A percentile compares a stretch with the other conserved stretches of the same genome.
phyloP scores from a whole-genome alignment of 2,888 invertebrate species.

The Diarsia brunnea region DNA sequence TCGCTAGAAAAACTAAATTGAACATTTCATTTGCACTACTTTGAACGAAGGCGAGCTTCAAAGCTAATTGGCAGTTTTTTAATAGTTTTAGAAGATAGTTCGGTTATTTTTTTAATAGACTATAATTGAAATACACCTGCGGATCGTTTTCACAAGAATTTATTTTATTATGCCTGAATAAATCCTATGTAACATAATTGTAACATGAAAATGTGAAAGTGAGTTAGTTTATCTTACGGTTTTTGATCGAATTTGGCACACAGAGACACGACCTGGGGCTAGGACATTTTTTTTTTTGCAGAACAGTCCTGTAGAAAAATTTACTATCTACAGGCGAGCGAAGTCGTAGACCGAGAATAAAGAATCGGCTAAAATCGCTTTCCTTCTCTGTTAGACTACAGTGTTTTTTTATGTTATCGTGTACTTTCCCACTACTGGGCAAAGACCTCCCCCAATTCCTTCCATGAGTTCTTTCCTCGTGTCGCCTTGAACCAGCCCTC shows the following conservation, averaged over 20 bases:
- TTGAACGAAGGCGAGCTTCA: conserved; percentile 2
- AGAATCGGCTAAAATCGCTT: not conserved
- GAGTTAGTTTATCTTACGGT: not conserved
- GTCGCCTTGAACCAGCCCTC: no score
- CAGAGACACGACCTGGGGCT: not conserved
- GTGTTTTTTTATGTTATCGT: no score
- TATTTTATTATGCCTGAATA: not conserved
- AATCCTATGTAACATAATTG: not conserved
- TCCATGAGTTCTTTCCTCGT: no score
- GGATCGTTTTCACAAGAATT: not conserved
- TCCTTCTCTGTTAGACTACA: not conserved
- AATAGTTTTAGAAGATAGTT: conserved; percentile 3
- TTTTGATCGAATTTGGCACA: not conserved
- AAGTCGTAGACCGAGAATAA: not conserved
- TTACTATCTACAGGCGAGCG: not conserved
- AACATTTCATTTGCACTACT: conserved; percentile 38
- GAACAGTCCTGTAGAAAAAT: not conserved
- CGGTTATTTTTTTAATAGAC: not conserved
- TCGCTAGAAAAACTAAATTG: conserved; percentile 35
- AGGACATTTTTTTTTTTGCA: not conserved
- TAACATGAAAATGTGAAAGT: not conserved
- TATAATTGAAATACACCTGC: not conserved
- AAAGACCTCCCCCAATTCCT: no score
- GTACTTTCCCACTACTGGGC: no score
- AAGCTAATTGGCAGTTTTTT: conserved; percentile 17